These are phyloP conservation scores for Scaptomyza hsui DNA, from an alignment of 1,140 invertebrate species.

Conservation along the genomic window DNA sequence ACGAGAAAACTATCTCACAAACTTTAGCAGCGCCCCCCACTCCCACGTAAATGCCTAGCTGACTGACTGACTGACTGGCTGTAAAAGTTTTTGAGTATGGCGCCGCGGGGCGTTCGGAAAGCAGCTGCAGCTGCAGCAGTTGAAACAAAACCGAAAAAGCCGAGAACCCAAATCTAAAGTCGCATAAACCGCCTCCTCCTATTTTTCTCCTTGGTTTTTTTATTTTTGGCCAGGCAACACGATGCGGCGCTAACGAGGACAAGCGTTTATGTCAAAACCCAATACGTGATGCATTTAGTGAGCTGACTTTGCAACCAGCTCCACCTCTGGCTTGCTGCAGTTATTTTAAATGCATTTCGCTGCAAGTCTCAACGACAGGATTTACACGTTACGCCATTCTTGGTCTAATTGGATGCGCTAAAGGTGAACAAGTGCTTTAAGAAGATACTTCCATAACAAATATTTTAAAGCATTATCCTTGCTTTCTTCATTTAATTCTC, in stretches of 20 bases:
- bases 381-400: slow-evolving; percentile 77
- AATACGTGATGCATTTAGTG: slow-evolving; percentile 82
- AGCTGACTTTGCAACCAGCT: slow-evolving; percentile 14
- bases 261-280: slow-evolving; percentile 82
- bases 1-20: slow-evolving; percentile 46
- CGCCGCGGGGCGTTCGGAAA: slow-evolving; percentile 60
- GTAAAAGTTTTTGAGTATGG: slow-evolving; percentile 64
- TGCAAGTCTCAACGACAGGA: slow-evolving; percentile 52
- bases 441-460: too few relatives aligned
- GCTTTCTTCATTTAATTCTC: too few relatives aligned
- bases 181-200: too few relatives aligned
- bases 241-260: slow-evolving; percentile 80
- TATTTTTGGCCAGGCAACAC: slow-evolving; percentile 51
- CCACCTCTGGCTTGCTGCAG: slow-evolving; percentile 11
- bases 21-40: slow-evolving; percentile 41
- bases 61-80: slow-evolving; percentile 17
- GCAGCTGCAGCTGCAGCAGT: slow-evolving; percentile 28
- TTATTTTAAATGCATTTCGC: slow-evolving; percentile 68
- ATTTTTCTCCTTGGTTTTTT: too few relatives aligned
- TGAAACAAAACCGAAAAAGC: slow-evolving; percentile 27
- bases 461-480: neutral
- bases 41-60: slow-evolving; percentile 12
- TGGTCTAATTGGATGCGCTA: slow-evolving; percentile 71
- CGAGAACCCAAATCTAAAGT: slow-evolving; percentile 27
- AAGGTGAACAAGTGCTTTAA: neutral